These are phyloP conservation scores for Rhinogobius similis DNA, from an alignment of 2,113 vertebrate genomes.

Conservation along the genomic window DNA sequence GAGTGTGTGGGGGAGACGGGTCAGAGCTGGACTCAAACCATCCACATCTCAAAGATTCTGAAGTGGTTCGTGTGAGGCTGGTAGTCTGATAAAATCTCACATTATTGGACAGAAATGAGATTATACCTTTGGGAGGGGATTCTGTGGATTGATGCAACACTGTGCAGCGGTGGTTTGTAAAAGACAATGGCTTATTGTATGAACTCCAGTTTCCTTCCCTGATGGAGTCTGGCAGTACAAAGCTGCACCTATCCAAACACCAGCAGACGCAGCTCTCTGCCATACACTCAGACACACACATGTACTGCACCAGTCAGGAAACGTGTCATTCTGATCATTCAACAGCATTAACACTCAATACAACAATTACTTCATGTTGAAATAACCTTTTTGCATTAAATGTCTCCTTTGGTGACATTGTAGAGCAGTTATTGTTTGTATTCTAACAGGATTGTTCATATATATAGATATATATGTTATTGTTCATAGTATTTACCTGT, in stretches of 20 bases:
- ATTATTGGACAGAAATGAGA: slow-evolving; percentile 17
- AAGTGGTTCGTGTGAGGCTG: not conserved
- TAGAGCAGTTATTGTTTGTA: too few species aligned
- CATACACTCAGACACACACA: slow-evolving; percentile 64
- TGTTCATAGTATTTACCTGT: too few species aligned
- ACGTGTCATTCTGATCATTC: slow-evolving; percentile 39
- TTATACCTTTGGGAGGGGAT: slow-evolving; percentile 66
- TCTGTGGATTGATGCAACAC: slow-evolving; percentile 66
- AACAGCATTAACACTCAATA: too few species aligned
- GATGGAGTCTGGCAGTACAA: slow-evolving; percentile 75
- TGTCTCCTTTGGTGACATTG: too few species aligned
- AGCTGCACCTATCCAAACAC: slow-evolving; percentile 81
- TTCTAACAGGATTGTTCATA: too few species aligned
- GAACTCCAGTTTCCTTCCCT: slow-evolving; percentile 84
- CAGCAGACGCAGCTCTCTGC: slow-evolving; percentile 16
- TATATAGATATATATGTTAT: too few species aligned
- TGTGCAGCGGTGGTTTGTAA: slow-evolving; percentile 49
- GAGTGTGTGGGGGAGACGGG: too few species aligned
- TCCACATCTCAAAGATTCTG: too few species aligned
- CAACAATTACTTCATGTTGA: too few species aligned
- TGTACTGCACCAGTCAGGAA: slow-evolving; percentile 49
- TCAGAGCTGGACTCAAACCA: too few species aligned
- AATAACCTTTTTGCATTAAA: too few species aligned
- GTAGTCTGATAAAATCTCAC: not conserved
- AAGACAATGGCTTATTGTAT: slow-evolving; percentile 82